Base-by-base conservation (phyloP, 2,888 invertebrate species). In the Limnephilus rhombicus region DNA sequence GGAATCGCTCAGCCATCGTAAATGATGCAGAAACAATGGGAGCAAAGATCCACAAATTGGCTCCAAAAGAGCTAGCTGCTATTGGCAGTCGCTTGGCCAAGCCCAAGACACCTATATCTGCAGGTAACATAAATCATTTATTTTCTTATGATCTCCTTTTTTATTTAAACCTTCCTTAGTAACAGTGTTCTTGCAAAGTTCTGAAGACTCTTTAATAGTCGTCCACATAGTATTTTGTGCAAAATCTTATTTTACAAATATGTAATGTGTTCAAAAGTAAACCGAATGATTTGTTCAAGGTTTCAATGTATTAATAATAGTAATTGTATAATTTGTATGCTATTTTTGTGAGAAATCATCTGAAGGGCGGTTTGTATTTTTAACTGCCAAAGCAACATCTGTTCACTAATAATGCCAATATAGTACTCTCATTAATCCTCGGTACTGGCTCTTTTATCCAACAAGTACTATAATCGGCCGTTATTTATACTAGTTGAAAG, bases 1-100 rank as follows among this genome's bases (percentile, higher is more conserved):
- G 96, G 94, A 96, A 96, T 94, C 95, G 96, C 3, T 96, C 96
- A 3, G 95, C 94, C 94, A 95, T 96, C 0, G 95, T 95, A 81
- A 94, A 94, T 93, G 96, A 95, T 91, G 95, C 94, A 0, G 95
- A 95, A 1, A 94, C 94, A 2, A 93, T 94, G 31, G 94, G 94
- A 45, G 94, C 93, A 18, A 96, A 96, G 93, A 95, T 96, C 92
- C 94, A 94, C 80, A 95, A 95, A 0, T 94, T 95, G 15, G 94
- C 94, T 0, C 94, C 94, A 31, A 95, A 92, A 29, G 93, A 95
- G 3, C 94, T 95, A 94, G 94, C 94, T 94, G 94, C 94, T 29
- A 95, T 96, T 1, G 95, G 95, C 0, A 95, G 95, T 92, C 94
- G 96, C 11, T 95, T 95, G 82, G 95, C 96, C 29, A 94, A 95